Percentiles rank a stretch among this genome's conserved stretches.
phyloP scores from a whole-genome alignment of 2,888 invertebrate species.

The Andrena minutula region DNA sequence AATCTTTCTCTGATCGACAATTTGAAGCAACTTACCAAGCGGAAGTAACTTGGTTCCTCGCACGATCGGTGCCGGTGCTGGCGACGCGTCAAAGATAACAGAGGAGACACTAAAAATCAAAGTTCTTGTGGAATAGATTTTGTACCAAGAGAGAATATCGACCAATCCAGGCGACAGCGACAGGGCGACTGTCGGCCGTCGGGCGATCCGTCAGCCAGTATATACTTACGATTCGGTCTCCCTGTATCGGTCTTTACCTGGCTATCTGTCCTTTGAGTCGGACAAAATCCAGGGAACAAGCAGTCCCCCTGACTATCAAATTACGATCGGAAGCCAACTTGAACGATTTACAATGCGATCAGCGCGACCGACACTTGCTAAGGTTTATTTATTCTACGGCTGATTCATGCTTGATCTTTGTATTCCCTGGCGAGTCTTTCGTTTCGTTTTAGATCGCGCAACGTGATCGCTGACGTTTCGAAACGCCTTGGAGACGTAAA shows the following conservation, averaged over 20 bases:
- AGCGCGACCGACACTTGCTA: background rate
- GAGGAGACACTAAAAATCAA: background rate
- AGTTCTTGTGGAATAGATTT: background rate
- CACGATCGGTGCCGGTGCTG: background rate
- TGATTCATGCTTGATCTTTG: background rate
- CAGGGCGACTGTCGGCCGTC: slow-evolving; percentile 11
- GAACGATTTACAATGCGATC: background rate
- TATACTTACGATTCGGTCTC: background rate
- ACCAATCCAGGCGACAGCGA: background rate
- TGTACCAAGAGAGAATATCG: background rate
- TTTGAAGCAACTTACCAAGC: background rate
- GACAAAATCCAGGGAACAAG: background rate
- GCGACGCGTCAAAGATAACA: no score
- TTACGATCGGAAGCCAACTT: background rate
- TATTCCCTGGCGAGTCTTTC: background rate
- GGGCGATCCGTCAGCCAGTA: background rate
- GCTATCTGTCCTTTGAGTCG: background rate
- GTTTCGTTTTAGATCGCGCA: background rate
- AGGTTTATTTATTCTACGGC: slow-evolving; percentile 24
- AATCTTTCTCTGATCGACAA: background rate
- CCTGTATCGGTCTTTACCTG: background rate
- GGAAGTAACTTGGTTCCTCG: background rate
- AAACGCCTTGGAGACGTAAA: no score
- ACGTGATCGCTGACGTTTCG: no score
- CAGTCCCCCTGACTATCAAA: slow-evolving; percentile 37